Evolutionary conservation across 2,888 invertebrate species (phyloP).

Genomic region (Melinopterus prodromus): DNA sequence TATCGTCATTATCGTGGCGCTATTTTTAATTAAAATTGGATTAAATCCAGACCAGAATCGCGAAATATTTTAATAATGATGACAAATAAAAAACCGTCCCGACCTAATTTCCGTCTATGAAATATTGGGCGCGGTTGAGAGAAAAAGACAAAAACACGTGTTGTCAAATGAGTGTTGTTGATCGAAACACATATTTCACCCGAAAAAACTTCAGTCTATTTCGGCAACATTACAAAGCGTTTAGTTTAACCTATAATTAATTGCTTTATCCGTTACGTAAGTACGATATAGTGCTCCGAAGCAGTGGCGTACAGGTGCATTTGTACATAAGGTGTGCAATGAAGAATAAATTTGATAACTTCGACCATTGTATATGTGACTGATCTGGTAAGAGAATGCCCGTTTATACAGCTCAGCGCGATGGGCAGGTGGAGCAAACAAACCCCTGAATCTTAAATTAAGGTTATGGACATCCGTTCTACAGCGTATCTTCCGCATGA

Average conservation of each 20-base stretch:
- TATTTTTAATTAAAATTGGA: constrained; percentile 4
- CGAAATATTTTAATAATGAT: background rate
- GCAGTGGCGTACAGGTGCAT: background rate
- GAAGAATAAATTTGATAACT: background rate
- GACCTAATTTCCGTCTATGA: background rate
- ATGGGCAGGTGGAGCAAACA: too few species aligned
- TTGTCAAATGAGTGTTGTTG: background rate
- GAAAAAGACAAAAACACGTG: background rate
- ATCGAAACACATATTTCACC: background rate
- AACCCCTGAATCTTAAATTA: too few species aligned
- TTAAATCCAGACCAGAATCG: background rate
- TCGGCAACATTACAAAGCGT: background rate
- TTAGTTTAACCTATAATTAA: background rate
- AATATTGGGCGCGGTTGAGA: background rate
- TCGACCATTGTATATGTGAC: too few species aligned
- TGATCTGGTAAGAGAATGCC: too few species aligned
- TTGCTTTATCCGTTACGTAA: background rate
- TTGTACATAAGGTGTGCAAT: background rate
- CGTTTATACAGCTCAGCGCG: too few species aligned
- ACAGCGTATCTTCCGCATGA: too few species aligned
- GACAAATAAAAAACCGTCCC: background rate
- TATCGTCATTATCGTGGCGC: background rate
- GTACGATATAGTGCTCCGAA: background rate
- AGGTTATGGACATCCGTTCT: too few species aligned
- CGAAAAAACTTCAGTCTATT: background rate